Evolutionary conservation across 1,140 invertebrate species (phyloP), one percentile per base, ranked within the genome.

Genomic region (Bilobella aurantiaca): DNA sequence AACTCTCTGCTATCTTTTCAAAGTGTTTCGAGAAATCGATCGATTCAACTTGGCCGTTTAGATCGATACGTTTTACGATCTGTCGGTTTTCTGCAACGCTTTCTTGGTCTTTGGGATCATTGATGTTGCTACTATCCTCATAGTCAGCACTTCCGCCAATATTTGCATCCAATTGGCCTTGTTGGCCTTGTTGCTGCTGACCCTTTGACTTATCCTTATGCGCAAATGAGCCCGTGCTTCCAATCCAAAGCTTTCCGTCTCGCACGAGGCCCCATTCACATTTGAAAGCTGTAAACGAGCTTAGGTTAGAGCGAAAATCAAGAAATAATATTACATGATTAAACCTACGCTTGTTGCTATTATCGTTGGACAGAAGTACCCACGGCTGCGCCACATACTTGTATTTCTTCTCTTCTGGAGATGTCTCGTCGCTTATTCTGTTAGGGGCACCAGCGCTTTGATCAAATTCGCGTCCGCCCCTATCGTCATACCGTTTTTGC

Each of bases 1-100:
- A 76, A 29, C 81, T 77, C 70, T 78, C 74, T 69, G 69, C 62
- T 31, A 87, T 74, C 34, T 76, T 76, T 62, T 83, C 78, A 74
- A 84, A 86, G 42, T 81, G 78, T 37, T 77, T 73, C 27, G 78
- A 81, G 92, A 88, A 96, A 73, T 86, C 86, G 23, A 87, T 73
- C 70, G 93, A 90, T 25, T 81, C 78, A 59, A 96, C 87, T 75
- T 90, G 85, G 29, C 96, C 96, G 67, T 79, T 79, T 0, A 85
- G 80, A 29, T 85, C 85, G 37, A 99, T 80, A 12, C 84, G 81
- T 81, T 99, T 99, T 0, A 98, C 82, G 86, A 87, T 98, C 49
- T 53, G 49, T 8, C 49, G 12, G 5, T 53, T 23, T n/a, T 23
- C 25, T 53, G 49, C 49, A 18, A 16, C 14, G 25, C 23, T 53